Conservation (phyloP, 2,113 vertebrate genomes). For the Nettapus auritus region DNA sequence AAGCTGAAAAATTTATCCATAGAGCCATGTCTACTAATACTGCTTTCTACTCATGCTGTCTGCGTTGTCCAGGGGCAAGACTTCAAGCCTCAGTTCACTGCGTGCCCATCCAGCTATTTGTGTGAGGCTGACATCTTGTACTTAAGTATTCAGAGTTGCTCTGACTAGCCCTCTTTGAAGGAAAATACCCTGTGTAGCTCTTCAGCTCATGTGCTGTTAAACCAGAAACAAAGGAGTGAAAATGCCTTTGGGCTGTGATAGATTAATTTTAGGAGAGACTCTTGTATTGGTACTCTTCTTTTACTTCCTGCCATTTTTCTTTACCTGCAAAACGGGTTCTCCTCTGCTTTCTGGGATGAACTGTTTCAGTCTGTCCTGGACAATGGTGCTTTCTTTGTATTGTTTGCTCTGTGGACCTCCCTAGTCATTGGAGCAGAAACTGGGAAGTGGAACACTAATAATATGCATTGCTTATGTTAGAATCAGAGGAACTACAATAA, state of each 20-base stretch:
- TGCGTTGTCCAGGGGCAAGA: not conserved
- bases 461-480: not conserved
- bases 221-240: not conserved
- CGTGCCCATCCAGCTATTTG: accelerated
- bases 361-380: not conserved
- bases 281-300: not conserved
- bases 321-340: not conserved
- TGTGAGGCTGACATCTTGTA: not conserved
- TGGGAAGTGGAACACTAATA: not conserved
- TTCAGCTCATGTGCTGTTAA: not conserved
- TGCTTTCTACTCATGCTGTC: not conserved
- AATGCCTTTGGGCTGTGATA: not conserved
- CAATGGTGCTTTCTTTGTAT: not conserved
- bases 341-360: not conserved
- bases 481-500: not conserved
- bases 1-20: not conserved
- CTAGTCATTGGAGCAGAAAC: not conserved
- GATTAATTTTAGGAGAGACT: not conserved
- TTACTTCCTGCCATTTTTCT: not conserved
- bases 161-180: not conserved
- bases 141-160: not conserved
- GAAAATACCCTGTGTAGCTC: not conserved
- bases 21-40: not conserved
- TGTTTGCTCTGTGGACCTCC: not conserved
- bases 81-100: not conserved